These are phyloP conservation scores for Mya arenaria DNA, from an alignment of 1,140 invertebrate genomes.

Conservation along the genomic window DNA sequence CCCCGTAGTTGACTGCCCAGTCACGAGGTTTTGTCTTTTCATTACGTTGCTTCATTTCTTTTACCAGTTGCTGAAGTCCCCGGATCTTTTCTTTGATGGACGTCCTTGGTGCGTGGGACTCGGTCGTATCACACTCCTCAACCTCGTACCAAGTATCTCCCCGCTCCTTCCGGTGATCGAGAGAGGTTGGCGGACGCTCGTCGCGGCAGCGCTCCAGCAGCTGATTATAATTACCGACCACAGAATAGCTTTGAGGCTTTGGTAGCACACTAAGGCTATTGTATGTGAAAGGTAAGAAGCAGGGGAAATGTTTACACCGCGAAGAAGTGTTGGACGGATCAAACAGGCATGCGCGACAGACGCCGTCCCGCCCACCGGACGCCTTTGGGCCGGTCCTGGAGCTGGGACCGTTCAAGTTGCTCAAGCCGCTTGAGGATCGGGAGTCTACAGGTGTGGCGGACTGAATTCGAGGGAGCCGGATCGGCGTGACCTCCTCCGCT, in stretches of 20 bases:
- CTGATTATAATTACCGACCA: constrained; percentile 38
- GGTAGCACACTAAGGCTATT: constrained; percentile 34
- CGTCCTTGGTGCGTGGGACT: constrained; percentile 31
- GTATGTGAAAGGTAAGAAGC: constrained; percentile 45
- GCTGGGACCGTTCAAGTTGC: no score
- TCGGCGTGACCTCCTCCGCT: not conserved
- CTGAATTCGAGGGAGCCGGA: constrained; percentile 10
- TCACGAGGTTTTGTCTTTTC: constrained; percentile 61
- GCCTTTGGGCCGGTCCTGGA: no score
- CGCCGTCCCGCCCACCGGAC: not conserved
- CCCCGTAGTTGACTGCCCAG: constrained; percentile 67
- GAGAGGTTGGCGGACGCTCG: constrained; percentile 33
- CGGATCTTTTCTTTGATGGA: constrained; percentile 58
- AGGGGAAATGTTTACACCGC: constrained; percentile 51
- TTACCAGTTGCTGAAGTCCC: constrained; percentile 59
- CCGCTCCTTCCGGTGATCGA: not conserved
- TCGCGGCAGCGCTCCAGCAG: constrained; percentile 26
- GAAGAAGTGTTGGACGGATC: not conserved
- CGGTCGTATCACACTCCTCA: not conserved
- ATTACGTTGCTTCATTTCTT: constrained; percentile 63
- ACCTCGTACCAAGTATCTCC: no score
- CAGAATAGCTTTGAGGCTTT: constrained; percentile 45
- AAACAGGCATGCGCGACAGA: constrained; percentile 30
- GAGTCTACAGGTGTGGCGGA: constrained; percentile 5
- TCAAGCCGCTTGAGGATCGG: constrained; percentile 3